phyloP scores from a whole-genome alignment of 1,140 invertebrate species.

The Ceratoteleas bidentatus region DNA sequence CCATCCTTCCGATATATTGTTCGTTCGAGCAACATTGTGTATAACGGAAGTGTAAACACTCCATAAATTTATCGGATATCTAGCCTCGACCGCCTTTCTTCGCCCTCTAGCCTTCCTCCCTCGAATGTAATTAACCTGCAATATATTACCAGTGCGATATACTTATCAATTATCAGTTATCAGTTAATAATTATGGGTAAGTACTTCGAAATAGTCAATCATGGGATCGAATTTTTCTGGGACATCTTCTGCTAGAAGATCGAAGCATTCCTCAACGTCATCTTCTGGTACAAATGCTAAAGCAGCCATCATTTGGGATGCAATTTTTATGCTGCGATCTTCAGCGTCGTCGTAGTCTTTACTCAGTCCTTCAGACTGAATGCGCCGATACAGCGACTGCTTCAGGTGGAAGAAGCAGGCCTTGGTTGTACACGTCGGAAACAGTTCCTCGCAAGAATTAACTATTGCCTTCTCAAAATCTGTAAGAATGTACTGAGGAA shows the following conservation, averaged over 20 bases:
- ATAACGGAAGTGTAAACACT: background rate
- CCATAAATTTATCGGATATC: slow-evolving; percentile 1
- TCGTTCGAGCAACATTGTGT: background rate
- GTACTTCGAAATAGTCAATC: slow-evolving; percentile 13
- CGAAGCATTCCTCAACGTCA: background rate
- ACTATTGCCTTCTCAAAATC: too few relatives aligned
- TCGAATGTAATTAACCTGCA: slow-evolving; percentile 1
- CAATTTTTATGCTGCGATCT: too few relatives aligned
- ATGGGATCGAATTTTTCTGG: slow-evolving; percentile 12
- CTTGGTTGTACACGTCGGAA: too few relatives aligned
- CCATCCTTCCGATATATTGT: slow-evolving; percentile 3
- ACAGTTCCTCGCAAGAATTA: too few relatives aligned
- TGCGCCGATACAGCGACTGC: too few relatives aligned
- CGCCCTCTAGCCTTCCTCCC: background rate
- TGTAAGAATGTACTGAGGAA: too few relatives aligned
- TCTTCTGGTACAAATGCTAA: background rate
- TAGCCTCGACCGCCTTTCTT: background rate
- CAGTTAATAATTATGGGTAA: background rate
- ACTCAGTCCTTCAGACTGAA: too few relatives aligned
- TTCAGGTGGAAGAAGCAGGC: background rate
- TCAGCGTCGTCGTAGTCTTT: too few relatives aligned
- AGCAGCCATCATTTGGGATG: background rate
- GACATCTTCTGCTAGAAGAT: slow-evolving; percentile 8
- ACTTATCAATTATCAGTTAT: background rate
- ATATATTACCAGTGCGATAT: too few relatives aligned